Evolutionary conservation across 2,888 invertebrate genomes (phyloP), one percentile per base, ranked within the genome.

Genomic region (Callyntrura guangdongensis): DNA sequence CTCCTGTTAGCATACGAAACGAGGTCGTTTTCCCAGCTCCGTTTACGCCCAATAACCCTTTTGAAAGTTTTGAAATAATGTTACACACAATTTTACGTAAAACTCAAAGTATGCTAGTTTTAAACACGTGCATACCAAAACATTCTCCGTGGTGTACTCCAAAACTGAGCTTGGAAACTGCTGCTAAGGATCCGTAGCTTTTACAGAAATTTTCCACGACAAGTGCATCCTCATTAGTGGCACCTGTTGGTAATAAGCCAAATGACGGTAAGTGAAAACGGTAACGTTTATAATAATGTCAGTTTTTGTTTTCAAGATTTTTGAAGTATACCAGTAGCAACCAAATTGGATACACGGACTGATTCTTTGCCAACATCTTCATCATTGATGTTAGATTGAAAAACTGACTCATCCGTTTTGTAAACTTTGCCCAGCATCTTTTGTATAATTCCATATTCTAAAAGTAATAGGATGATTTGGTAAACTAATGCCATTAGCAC

Each of bases 91-190:
- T n/a, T n/a, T n/a, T n/a, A n/a, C n/a, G n/a, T n/a, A n/a, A n/a
- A n/a, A n/a, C n/a, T n/a, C n/a, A n/a, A n/a, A n/a, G n/a, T n/a
- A n/a, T n/a, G n/a, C n/a, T n/a, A n/a, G n/a, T n/a, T n/a, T n/a
- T n/a, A n/a, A n/a, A n/a, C n/a, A n/a, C n/a, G n/a, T n/a, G n/a
- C 36, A 95, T 92, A 14, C 95, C 95, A 94, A 95, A 95, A 92
- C 95, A 95, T 93, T 95, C 95, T 0, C 95, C 94, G 93, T 95
- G 94, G 9, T 94, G 96, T 8, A 97, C 96, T 0, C 96, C 96
- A 94, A 98, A 97, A 94, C 96, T 96, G 84, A 97, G 94, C 14
- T 96, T 96, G 67, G 96, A 95, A 0, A 97, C 97, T 0, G 97
- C 97, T 64, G 95, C 93, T 72, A 95, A 94, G 0, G 95, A 91